Evolutionary conservation across 2,888 invertebrate genomes (phyloP), one percentile per base, ranked within the genome.

Genomic region (Elysia crispata): DNA sequence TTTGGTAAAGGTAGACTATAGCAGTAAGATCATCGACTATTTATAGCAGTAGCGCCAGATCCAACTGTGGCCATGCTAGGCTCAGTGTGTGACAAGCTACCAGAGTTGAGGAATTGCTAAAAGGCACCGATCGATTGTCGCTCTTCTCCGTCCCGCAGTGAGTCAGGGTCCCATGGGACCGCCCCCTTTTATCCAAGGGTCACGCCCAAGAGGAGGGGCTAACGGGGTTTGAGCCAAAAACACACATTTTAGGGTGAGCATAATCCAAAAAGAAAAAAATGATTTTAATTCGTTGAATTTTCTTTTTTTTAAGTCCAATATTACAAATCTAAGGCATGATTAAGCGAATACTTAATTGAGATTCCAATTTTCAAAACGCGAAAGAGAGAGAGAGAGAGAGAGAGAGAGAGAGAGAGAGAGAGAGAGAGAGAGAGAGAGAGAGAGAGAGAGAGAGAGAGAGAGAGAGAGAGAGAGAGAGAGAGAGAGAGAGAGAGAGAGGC

Each of bases 21-120:
- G n/a, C n/a, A n/a, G n/a, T n/a, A n/a, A n/a, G n/a, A n/a, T n/a
- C n/a, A n/a, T n/a, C n/a, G n/a, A n/a, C n/a, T n/a, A n/a, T n/a
- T n/a, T n/a, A n/a, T n/a, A n/a, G n/a, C 41, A 6, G 11, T 3
- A 41, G 11, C 41, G 41, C 41, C 41, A 41, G 41, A 11, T 41
- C 41, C 3, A 41, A 41, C 3, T 41, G 5, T 11, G 11, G 41
- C 41, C 41, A 41, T 41, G 41, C 41, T 41, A 11, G 11, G 41
- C 41, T 41, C 11, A 41, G 41, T 41, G 41, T 41, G 41, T 41
- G 78, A 78, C 78, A 73, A 62, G 62, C 78, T 54, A 50, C 60
- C 60, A 62, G 78, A 74, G 79, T 79, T 79, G 79, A 79, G 79
- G 79, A 79, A 79, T 79, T 74, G 79, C 67, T 64, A 74, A 74